Base-by-base conservation (phyloP, 2,113 vertebrate species). In the Garra rufa region DNA sequence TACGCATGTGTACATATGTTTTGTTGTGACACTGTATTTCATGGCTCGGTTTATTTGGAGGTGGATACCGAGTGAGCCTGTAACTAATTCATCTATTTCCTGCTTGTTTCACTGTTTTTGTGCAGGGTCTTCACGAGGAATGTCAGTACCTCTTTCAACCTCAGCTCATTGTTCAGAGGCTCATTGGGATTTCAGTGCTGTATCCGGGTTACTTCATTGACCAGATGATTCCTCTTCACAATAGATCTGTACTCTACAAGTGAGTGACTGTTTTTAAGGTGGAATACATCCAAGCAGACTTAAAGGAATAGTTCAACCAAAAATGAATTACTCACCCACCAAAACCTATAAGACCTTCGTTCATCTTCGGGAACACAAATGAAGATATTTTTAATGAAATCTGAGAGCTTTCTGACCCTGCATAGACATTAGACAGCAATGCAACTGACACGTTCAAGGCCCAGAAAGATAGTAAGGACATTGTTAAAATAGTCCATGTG, bases 121-220 rank as follows among this genome's bases (percentile, higher is more conserved):
- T 85, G 14, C 83, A 99, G 98, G 98, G 98, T 41, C 95, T 99
- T 78, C 97, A 97, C 14, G 97, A 99, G 88, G 98, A 99, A 88
- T 99, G 98, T 92, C 98, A 99, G 95, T 99, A 99, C 90, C 95
- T 99, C 50, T 99, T 99, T 92, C 98, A 99, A 85, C 98, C 98
- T 0, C 98, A 99, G 91, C 96, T 99, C 85, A 99, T 99, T 0
- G 96, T 99, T 87, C 97, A 99, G 87, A 96, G 95, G 88, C 92
- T 98, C 34, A 95, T 98, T 81, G 98, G 97, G 34, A 96, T 99
- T 17, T 96, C 96, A 0, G 96, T 98, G 85, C 93, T 99, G 67
- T 97, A 98, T 90, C 98, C 98, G 0, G 97, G 97, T 15, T 95
- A 96, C 3, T 89, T 95, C 90, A 96, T 97, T 0, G 95, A 98